Base-by-base conservation (phyloP, 2,113 vertebrate genomes). In the Podiceps cristatus region DNA sequence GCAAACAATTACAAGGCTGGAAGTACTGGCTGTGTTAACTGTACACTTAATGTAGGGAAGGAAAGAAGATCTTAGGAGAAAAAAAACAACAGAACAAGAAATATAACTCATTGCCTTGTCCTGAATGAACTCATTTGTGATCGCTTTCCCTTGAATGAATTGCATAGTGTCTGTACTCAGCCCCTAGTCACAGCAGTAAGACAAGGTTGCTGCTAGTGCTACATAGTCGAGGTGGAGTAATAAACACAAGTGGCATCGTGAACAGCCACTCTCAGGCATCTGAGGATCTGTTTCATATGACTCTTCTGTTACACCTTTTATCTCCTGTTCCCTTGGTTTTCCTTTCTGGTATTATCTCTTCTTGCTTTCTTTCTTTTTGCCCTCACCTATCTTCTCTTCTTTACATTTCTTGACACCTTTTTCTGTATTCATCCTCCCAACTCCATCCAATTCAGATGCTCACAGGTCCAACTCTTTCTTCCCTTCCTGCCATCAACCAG, bases 281-380 rank as follows among this genome's bases (percentile, higher is more conserved):
- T 52, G 64, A 78, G 11, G 45, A 71, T 91, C 86, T 93, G 20
- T 93, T 96, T 88, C 74, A 49, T 67, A n/a, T 63, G 45, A 67
- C 29, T 90, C 60, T 56, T 77, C 62, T 84, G 25, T 82, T 53
- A 56, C 4, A 71, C 4, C 10, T 86, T 84, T 79, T 90, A 50
- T 90, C 62, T 88, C 25, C 24, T 63, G 5, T 77, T 76, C 10
- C 19, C 63, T 87, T 76, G 40, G 42, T 79, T 97, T 96, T 92
- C 60, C 73, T 86, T 86, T 91, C 71, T 79, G 81, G 10, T 69
- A 55, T 33, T 88, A 76, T 59, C n/a, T 90, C 74, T 95, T 95
- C 59, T 58, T 76, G 16, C 31, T 72, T 82, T 44, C 37, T 74
- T 91, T 89, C 83, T 55, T 69, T 93, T 83, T 90, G 4, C 60